Conservation (phyloP, 1,140 invertebrate genomes). For the Apocrypta bakeri region DNA sequence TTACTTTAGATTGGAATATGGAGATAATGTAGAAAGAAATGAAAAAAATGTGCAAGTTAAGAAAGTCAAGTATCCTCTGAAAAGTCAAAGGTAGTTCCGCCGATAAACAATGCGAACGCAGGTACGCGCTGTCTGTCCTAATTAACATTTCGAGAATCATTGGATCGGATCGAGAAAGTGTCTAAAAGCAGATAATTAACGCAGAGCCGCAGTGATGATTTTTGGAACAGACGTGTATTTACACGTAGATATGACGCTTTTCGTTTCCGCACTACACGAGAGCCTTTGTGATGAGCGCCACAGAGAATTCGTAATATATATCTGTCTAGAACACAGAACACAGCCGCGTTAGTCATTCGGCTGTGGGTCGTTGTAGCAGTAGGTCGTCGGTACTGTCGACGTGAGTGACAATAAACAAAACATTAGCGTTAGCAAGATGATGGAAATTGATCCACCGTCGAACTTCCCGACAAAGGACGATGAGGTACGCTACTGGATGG, state of each 20-base stretch:
- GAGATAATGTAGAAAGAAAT: no score
- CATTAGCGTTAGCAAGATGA: conserved; percentile 45
- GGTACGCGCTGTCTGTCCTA: no score
- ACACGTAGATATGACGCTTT: background rate
- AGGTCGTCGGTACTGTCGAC: background rate
- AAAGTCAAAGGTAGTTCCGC: no score
- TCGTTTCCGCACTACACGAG: background rate
- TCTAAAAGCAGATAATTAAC: background rate
- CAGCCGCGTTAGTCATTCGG: background rate
- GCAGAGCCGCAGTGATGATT: background rate
- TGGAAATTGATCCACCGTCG: conserved; percentile 70
- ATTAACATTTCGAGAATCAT: background rate
- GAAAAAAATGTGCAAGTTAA: no score
- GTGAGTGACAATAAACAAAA: conserved; percentile 50
- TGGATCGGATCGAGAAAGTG: background rate
- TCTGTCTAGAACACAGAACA: background rate
- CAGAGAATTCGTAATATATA: no score
- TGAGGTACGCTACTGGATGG: conserved; percentile 81
- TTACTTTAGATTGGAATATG: no score
- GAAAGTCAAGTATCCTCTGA: no score
- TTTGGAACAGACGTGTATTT: conserved; percentile 20
- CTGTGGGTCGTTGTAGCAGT: background rate
- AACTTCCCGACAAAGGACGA: conserved; percentile 76
- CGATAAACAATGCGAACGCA: no score
- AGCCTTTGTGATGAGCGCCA: background rate